Evolutionary conservation across 2,888 invertebrate genomes (phyloP), one percentile per base, ranked within the genome.

Genomic region (Drosophila mercatorum): DNA sequence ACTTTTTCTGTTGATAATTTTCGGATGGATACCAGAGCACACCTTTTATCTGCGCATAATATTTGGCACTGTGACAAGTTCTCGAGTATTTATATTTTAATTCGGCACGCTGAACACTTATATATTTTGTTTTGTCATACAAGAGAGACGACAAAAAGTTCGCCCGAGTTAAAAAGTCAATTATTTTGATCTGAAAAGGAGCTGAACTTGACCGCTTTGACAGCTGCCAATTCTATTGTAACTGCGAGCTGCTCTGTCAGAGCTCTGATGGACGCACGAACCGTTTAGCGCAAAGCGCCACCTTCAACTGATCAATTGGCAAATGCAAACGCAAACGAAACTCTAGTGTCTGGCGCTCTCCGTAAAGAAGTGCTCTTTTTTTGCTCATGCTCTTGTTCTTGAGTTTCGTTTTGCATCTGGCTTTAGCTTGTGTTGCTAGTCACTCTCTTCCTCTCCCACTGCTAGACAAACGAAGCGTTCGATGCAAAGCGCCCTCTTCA

Each of bases 141-240:
- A 34, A 11, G 11, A 1, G 2, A 17, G 11, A 3, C 22, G 36
- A 44, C 22, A 28, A 26, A 61, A 10, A 11, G n/a, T 38, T 59
- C 52, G 63, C 53, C 31, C 64, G 38, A 49, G 47, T 26, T 57
- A 36, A 61, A 52, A 52, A 40, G 40, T n/a, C 22, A 56, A 40
- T n/a, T 53, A 49, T 47, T 57, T 34, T 59, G 31, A 49, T 44
- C 68, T 68, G 53, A 53, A 56, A 72, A 70, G 67, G 66, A 71
- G 66, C 76, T 83, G 91, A 89, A 89, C 89, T 89, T 89, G 89
- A 90, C 89, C 88, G 90, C 85, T 81, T 85, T 65, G 53, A n/a
- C 68, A 71, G 67, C 68, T 67, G 85, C 62, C 72, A 55, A 38
- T 26, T 40, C 57, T 75, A 59, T 49, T 28, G 28, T 28, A 2